A percentile compares a stretch with the other conserved stretches of the same genome.
phyloP scores from a whole-genome alignment of 2,888 invertebrate genomes.

The Drosophila anceps region DNA sequence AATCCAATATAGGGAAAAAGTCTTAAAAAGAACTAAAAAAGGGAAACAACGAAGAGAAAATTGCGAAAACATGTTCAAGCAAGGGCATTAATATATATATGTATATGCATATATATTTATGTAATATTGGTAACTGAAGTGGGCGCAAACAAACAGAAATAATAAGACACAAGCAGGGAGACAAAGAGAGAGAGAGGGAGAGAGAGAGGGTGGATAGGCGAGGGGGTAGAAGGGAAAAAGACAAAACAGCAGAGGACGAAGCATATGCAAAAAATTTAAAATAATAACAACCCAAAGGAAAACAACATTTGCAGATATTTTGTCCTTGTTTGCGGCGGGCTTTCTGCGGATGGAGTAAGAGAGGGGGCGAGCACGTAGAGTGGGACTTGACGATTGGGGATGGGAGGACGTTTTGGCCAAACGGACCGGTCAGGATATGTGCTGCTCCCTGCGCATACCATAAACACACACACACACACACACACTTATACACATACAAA shows the following conservation, averaged over 20 bases:
- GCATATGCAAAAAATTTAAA: slow-evolving; percentile 71
- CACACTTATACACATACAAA: slow-evolving; percentile 41
- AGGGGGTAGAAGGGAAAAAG: not conserved
- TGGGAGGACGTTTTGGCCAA: slow-evolving; percentile 27
- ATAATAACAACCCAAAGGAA: slow-evolving; percentile 82
- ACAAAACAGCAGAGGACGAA: slow-evolving; percentile 27
- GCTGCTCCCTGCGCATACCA: slow-evolving; percentile 28
- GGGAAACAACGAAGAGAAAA: slow-evolving; percentile 5
- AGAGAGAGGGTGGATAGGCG: not conserved
- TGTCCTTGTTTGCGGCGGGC: slow-evolving; percentile 41
- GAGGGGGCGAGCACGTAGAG: not conserved
- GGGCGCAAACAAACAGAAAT: slow-evolving; percentile 39
- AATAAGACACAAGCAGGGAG: slow-evolving; percentile 17
- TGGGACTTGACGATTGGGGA: not conserved
- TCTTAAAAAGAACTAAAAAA: not conserved
- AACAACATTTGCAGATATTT: slow-evolving; percentile 81
- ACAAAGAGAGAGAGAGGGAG: not conserved
- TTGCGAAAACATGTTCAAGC: slow-evolving; percentile 11
- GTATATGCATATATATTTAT: slow-evolving; percentile 6
- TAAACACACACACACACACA: slow-evolving; percentile 47
- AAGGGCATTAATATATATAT: slow-evolving; percentile 9
- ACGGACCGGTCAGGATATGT: slow-evolving; percentile 70
- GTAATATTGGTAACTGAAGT: slow-evolving; percentile 22
- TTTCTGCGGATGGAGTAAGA: not conserved
- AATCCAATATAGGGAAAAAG: not conserved